Evolutionary conservation across 2,888 invertebrate species (phyloP).

Genomic region (Coremacera marginata): DNA sequence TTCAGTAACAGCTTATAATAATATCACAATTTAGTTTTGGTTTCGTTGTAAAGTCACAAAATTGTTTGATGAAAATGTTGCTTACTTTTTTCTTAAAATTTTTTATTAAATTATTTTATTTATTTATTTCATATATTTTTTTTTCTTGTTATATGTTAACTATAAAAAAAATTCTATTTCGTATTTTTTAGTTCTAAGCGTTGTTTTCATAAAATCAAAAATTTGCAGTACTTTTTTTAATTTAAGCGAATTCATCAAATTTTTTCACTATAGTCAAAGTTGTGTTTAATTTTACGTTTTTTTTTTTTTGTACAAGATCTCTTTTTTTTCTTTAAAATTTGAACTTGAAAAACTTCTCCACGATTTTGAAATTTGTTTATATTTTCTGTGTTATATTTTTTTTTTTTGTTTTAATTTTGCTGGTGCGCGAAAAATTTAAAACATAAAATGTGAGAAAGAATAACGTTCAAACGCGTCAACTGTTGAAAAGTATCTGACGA

Average conservation of each 20-base stretch:
- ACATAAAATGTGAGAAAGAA: not conserved
- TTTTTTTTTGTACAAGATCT: not conserved
- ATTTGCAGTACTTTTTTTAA: constrained; percentile 44
- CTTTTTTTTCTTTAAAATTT: constrained; percentile 2
- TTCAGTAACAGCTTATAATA: not conserved
- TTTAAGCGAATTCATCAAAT: constrained; percentile 53
- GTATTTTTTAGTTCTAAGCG: constrained; percentile 51
- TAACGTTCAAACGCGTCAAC: constrained; percentile 58
- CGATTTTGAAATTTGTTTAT: not conserved
- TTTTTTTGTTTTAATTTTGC: not conserved
- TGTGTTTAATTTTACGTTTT: not conserved
- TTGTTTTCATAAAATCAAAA: constrained; percentile 48
- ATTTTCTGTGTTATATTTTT: not conserved
- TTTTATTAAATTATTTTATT: not conserved
- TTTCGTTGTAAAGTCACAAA: not conserved
- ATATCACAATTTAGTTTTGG: not conserved
- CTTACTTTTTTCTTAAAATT: not conserved
- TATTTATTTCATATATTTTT: not conserved
- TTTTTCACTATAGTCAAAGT: constrained; percentile 39
- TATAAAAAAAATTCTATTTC: constrained; percentile 38
- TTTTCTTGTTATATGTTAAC: not conserved
- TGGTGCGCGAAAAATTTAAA: not conserved
- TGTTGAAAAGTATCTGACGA: constrained; percentile 60
- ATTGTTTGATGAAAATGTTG: not conserved
- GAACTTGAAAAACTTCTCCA: not conserved